Conservation (phyloP, 2,113 vertebrate genomes). For the Seriola quinqueradiata region DNA sequence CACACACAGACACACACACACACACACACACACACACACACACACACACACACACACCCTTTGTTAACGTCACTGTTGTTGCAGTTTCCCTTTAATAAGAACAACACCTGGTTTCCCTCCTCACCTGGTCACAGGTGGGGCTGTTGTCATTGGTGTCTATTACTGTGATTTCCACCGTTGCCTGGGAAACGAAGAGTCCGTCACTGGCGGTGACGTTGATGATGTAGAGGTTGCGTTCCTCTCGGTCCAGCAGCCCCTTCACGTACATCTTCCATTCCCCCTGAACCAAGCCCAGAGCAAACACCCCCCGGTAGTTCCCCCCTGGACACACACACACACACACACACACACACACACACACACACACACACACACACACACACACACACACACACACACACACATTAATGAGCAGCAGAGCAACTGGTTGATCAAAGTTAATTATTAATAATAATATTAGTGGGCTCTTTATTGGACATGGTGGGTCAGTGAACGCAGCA, state of each 20-base stretch:
- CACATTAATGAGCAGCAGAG: too few species aligned
- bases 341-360: too few species aligned
- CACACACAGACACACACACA: slow-evolving; percentile 21
- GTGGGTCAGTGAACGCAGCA: not conserved
- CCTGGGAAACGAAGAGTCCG: slow-evolving; percentile 93
- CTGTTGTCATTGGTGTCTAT: slow-evolving; percentile 95
- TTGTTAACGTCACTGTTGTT: not conserved
- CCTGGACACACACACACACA: slow-evolving; percentile 71
- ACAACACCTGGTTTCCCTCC: slow-evolving; percentile 16
- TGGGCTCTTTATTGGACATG: too few species aligned
- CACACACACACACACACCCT: too few species aligned
- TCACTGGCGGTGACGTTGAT: slow-evolving; percentile 96
- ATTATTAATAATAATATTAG: too few species aligned
- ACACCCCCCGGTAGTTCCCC: slow-evolving; percentile 93
- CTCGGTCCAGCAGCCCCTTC: slow-evolving; percentile 92
- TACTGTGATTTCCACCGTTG: slow-evolving; percentile 91
- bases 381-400: too few species aligned
- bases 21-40: too few species aligned
- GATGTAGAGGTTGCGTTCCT: slow-evolving; percentile 90
- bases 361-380: too few species aligned
- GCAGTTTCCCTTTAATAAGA: not conserved
- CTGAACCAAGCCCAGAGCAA: slow-evolving; percentile 94
- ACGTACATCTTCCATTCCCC: slow-evolving; percentile 98
- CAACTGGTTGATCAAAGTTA: too few species aligned
- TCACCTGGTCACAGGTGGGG: slow-evolving; percentile 93